A percentile compares a stretch with the other conserved stretches of the same genome.
Evolutionary conservation across 2,797 vertebrate species (phyloP).

Genomic region (Gallinago stenura): DNA sequence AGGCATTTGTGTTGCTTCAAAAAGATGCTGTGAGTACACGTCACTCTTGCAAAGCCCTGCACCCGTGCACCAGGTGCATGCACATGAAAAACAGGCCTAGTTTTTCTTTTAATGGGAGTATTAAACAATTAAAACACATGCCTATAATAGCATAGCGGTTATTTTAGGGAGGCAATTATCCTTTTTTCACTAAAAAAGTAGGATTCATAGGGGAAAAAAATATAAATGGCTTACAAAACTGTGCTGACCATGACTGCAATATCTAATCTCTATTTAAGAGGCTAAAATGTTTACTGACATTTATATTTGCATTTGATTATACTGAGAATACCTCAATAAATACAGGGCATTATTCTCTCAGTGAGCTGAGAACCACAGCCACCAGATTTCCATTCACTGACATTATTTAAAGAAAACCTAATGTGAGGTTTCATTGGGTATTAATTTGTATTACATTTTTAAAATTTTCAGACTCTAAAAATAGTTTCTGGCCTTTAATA

Average conservation of each 20-base stretch:
- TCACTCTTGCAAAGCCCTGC: background rate
- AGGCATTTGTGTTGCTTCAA: background rate
- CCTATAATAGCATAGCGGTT: background rate
- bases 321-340: background rate
- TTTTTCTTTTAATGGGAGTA: background rate
- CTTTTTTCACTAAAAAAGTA: background rate
- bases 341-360: background rate
- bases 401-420: background rate
- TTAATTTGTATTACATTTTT: background rate
- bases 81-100: background rate
- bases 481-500: background rate
- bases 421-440: background rate
- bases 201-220: background rate
- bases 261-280: background rate
- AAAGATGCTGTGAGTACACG: background rate
- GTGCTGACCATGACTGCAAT: background rate
- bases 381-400: background rate
- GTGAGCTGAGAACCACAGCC: background rate
- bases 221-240: background rate
- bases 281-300: background rate
- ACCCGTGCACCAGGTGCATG: rapidly evolving
- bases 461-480: background rate
- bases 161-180: background rate
- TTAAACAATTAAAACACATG: background rate
- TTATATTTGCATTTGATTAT: background rate